Percentiles rank a stretch among this genome's conserved stretches.
Conservation (phyloP, 2,888 invertebrate species). For the Diadegma fenestrale region DNA sequence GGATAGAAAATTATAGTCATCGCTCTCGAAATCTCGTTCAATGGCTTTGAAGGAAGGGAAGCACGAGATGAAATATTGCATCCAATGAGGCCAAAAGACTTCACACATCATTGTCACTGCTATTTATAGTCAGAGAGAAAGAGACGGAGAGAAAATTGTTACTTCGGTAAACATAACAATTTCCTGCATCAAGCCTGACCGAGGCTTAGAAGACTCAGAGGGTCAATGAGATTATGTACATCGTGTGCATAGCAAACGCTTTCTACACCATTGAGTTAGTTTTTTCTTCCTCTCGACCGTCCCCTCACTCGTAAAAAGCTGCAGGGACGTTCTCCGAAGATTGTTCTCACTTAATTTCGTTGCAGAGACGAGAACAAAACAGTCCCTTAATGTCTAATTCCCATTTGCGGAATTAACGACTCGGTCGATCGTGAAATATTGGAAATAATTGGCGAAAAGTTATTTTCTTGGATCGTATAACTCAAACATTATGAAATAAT, state of each 20-base stretch:
- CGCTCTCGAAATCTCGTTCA: constrained; percentile 26
- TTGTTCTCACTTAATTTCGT: not conserved
- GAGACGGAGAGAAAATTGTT: constrained; percentile 52
- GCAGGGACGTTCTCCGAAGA: not conserved
- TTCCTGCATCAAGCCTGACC: constrained; percentile 70
- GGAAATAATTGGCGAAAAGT: not conserved
- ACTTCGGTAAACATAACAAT: constrained; percentile 72
- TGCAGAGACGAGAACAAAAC: not conserved
- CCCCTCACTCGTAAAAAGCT: not conserved
- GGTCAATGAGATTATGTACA: constrained; percentile 40
- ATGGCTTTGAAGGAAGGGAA: constrained; percentile 29
- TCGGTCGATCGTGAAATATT: not conserved
- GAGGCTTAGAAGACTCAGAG: constrained; percentile 53
- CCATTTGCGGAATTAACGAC: not conserved
- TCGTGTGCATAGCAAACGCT: constrained; percentile 2
- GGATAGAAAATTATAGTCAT: not conserved
- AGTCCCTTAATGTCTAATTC: not conserved
- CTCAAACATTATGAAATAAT: not conserved
- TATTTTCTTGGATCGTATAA: not conserved
- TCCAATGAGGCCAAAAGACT: constrained; percentile 71
- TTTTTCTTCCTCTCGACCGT: not conserved
- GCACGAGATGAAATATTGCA: constrained; percentile 68
- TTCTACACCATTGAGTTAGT: not conserved
- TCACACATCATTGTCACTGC: constrained; percentile 38
- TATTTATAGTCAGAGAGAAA: constrained; percentile 39